Evolutionary conservation across 2,113 vertebrate genomes (phyloP), one percentile per base, ranked within the genome.

Genomic region (Pseudorasbora parva): DNA sequence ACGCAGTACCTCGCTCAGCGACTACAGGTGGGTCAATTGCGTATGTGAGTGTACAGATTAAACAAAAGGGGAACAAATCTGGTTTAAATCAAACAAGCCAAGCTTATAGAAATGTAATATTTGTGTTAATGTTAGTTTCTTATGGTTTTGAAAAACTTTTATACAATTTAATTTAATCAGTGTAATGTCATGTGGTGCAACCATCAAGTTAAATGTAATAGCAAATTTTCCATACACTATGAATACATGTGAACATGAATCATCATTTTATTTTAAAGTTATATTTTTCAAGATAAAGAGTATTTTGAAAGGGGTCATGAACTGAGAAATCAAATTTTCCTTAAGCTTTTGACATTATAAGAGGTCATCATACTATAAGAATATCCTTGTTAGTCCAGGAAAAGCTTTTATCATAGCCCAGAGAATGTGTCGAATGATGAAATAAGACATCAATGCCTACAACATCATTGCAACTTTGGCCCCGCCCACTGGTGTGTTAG

Each of bases 1-100:
- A 95, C 94, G 0, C 98, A 97, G 89, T 97, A 95, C 91, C 94
- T 98, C 71, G 95, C 96, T 76, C 97, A 99, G 62, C 92, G 84
- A 54, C 81, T 85, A n/a, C 86, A 87, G 86, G 86, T 85, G 17
- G 9, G 45, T 30, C 25, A 51, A 4, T 27, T 51, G 27, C 4
- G 0, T 27, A 27, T 30, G n/a, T 1, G 21, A 71, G n/a, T 45
- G 11, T 15, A 5, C 41, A 23, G 21, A 25, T 7, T 45, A 15
- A 43, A 71, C 21, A 71, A 68, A 68, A 37, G 9, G 1, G 6
- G 1, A 1, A 8, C 9, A 19, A 37, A 5, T 5, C 4, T 66
- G 30, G 30, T 37, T 37, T 4, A 41, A n/a, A 41, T 41, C 17
- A 68, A 19, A 41, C 4, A 2, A 37, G 17, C 64, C 1, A 68